Conservation (phyloP, 2,888 invertebrate species). For the Apamea epomidion region DNA sequence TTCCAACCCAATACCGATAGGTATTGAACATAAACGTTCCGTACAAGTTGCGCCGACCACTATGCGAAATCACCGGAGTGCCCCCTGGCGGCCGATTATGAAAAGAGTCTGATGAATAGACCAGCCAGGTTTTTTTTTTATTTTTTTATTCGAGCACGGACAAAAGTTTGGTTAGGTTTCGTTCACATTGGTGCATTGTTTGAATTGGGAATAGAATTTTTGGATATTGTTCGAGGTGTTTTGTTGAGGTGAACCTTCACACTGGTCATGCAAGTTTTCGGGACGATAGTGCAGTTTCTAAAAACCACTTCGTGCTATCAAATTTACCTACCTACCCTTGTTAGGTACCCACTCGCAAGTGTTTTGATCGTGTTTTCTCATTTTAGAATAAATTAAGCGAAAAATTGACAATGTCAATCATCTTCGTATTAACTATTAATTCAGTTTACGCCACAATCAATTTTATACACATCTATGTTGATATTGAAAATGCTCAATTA, state of each 20-base stretch:
- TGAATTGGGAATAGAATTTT: slow-evolving; percentile 20
- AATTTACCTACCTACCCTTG: not conserved
- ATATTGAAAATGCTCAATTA: not conserved
- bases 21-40: slow-evolving; percentile 53
- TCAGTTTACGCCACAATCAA: too few species aligned
- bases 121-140: slow-evolving; percentile 64
- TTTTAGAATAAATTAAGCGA: not conserved
- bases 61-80: slow-evolving; percentile 68
- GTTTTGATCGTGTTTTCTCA: not conserved
- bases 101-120: slow-evolving; percentile 72
- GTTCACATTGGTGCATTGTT: slow-evolving; percentile 33
- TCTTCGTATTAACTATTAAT: not conserved
- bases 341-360: not conserved
- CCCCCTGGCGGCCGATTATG: slow-evolving; percentile 71
- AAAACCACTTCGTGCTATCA: not conserved
- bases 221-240: not conserved
- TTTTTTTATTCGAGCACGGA: slow-evolving; percentile 49
- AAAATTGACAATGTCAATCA: not conserved
- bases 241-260: not conserved
- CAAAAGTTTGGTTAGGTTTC: slow-evolving; percentile 61
- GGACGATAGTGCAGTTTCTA: not conserved
- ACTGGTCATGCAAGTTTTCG: not conserved
- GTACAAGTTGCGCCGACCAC: slow-evolving; percentile 47
- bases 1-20: slow-evolving; percentile 36
- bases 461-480: too few species aligned